Evolutionary conservation across 2,797 vertebrate species (phyloP).

Genomic region (Glossophaga mutica): DNA sequence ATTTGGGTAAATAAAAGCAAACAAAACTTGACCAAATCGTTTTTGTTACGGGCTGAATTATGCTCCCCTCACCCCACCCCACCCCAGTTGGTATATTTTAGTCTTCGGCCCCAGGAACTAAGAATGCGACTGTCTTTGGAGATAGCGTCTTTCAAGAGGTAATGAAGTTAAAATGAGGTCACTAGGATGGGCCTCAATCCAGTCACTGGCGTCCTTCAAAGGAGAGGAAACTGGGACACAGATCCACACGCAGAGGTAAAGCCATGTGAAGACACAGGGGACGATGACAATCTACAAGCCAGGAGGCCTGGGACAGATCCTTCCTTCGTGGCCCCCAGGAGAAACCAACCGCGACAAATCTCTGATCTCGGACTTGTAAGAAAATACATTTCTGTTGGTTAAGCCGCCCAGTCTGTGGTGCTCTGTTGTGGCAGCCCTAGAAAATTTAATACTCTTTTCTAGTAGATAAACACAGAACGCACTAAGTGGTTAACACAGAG

Average conservation of each 20-base stretch:
- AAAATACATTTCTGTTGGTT: neutral
- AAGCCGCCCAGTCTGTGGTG: neutral
- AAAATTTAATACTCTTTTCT: neutral
- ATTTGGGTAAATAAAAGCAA: neutral
- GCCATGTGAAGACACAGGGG: neutral
- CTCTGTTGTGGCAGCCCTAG: neutral
- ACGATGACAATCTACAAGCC: neutral
- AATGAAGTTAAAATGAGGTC: neutral
- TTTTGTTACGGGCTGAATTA: neutral
- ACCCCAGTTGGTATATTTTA: neutral
- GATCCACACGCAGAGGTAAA: neutral
- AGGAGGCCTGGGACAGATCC: neutral
- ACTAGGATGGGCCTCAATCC: neutral
- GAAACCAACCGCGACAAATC: neutral
- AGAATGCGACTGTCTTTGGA: neutral
- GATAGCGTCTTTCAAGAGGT: neutral
- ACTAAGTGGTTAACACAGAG: neutral
- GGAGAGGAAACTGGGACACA: neutral
- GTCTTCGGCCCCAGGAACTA: neutral
- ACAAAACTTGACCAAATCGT: neutral
- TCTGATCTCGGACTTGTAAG: neutral
- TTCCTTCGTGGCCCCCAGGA: neutral
- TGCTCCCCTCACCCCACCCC: neutral
- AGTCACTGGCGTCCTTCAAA: neutral
- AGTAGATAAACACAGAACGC: neutral